A percentile compares a stretch with the other conserved stretches of the same genome.
Conservation (phyloP, 2,888 invertebrate genomes). For the Polyommatus iphigenia region DNA sequence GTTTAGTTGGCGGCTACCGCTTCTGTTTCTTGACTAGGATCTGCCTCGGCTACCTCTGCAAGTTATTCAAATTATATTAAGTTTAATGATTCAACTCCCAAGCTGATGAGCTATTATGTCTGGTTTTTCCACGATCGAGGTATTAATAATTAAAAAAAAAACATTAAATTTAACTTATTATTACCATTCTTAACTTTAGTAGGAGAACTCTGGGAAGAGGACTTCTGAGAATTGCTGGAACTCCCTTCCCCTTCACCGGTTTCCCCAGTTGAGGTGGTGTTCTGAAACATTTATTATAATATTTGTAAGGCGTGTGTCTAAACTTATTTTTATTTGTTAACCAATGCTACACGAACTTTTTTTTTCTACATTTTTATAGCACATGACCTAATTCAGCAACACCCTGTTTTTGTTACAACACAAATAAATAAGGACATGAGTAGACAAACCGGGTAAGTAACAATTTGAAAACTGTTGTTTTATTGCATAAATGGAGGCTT, state of each 20-base stretch:
- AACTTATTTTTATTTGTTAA: neutral
- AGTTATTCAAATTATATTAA: neutral
- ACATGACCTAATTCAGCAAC: no score
- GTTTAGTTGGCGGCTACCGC: slow-evolving; percentile 62
- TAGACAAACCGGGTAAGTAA: no score
- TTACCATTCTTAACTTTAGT: slow-evolving; percentile 66
- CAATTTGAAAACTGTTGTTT: no score
- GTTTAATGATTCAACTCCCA: neutral
- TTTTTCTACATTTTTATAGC: no score
- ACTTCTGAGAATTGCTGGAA: slow-evolving; percentile 68
- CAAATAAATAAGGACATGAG: no score
- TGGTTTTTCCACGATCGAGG: no score
- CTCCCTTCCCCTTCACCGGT: slow-evolving; percentile 68
- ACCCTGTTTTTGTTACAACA: no score
- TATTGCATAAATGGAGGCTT: no score
- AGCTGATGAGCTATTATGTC: no score
- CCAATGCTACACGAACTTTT: neutral
- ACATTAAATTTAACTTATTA: neutral
- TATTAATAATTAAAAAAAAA: no score
- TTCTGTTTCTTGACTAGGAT: slow-evolving; percentile 59
- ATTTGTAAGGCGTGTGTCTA: neutral
- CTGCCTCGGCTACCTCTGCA: slow-evolving; percentile 54
- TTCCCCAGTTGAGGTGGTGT: slow-evolving; percentile 49
- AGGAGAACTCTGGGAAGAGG: slow-evolving; percentile 66
- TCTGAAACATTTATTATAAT: slow-evolving; percentile 33